Evolutionary conservation across 2,113 vertebrate species (phyloP).

Genomic region (Albula glossodonta): DNA sequence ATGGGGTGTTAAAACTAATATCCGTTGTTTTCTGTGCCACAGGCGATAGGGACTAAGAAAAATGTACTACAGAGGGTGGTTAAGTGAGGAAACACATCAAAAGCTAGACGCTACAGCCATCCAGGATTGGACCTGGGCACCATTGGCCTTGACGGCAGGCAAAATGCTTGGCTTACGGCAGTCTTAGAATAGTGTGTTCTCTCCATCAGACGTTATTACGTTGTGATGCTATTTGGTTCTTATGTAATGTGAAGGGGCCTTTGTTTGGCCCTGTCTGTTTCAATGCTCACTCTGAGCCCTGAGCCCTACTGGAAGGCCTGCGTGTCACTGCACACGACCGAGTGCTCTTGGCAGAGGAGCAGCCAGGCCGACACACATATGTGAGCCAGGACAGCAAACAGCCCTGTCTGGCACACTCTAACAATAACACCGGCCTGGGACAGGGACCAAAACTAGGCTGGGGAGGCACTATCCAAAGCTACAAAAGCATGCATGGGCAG

Average conservation of each 20-base stretch:
- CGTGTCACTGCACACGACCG: background rate
- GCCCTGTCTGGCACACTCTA: background rate
- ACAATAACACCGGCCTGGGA: background rate
- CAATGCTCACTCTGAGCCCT: background rate
- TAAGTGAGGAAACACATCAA: too few species aligned
- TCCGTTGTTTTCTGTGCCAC: too few species aligned
- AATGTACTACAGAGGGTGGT: too few species aligned
- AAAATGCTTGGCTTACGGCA: background rate
- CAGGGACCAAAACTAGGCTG: background rate
- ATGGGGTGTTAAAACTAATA: background rate
- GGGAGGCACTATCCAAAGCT: constrained; percentile 15
- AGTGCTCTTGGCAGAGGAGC: background rate
- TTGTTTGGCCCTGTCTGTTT: background rate
- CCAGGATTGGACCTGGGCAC: too few species aligned
- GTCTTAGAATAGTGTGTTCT: background rate
- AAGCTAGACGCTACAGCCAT: too few species aligned
- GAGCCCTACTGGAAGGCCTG: background rate
- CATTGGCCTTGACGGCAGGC: too few species aligned
- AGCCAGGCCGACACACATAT: background rate
- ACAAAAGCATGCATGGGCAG: background rate
- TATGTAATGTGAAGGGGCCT: background rate
- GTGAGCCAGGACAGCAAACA: background rate
- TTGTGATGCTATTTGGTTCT: too few species aligned
- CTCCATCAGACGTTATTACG: too few species aligned
- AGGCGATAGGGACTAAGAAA: too few species aligned